Evolutionary conservation across 2,888 invertebrate species (phyloP), one percentile per base, ranked within the genome.

Genomic region (Ceriagrion tenellum): DNA sequence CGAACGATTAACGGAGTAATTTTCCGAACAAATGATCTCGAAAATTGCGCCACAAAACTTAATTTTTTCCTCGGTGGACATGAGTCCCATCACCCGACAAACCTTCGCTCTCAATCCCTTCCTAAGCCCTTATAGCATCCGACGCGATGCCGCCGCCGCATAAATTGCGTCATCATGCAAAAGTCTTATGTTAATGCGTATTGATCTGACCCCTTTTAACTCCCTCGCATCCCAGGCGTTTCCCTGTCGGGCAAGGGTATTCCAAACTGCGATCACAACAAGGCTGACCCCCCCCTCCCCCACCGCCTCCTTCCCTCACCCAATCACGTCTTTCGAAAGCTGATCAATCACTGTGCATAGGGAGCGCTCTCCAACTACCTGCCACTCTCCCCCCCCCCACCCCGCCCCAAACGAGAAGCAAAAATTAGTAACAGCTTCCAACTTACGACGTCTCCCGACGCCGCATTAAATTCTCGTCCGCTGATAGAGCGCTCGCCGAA

Each of bases 1-100:
- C 69, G 10, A n/a, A 0, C 26, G 69, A 69, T 69, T 26, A 69
- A 10, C 26, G 26, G 6, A n/a, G 12, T 16, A 56, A 91, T 91
- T 91, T 91, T 91, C 91, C 91, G 47, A 69, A 90, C 89, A 89
- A 55, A 88, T 55, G 95, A 95, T 10, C 88, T 89, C 59, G 47
- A 95, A 74, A 69, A 88, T 88, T 88, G 74, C 30, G 0, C 18
- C 12, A 20, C 30, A 47, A n/a, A 10, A n/a, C n/a, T n/a, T 69
- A n/a, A 69, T 69, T 69, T 69, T 69, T 69, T 69, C 0, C 26
- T 20, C 10, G 69, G 69, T n/a, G 47, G 47, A 10, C 69, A n/a
- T 69, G n/a, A n/a, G 47, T 47, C 47, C 47, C 47, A 47, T 47
- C 47, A 47, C 69, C 69, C 69, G 0, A 69, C 69, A 0, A n/a